These are phyloP conservation scores for Callitettix versicolor DNA, from an alignment of 1,140 invertebrate genomes.

Conservation along the genomic window DNA sequence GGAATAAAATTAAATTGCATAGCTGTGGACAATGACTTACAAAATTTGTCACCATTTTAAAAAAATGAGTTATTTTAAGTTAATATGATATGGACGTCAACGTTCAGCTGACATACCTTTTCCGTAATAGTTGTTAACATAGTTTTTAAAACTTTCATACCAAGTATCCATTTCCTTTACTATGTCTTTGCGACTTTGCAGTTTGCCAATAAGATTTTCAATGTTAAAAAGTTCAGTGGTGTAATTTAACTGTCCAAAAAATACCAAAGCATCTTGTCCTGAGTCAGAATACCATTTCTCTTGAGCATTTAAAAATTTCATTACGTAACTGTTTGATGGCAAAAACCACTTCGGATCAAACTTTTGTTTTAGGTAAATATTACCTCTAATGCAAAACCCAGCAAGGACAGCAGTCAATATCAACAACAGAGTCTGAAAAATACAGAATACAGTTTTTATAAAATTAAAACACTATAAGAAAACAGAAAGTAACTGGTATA, in stretches of 20 bases:
- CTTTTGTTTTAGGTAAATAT: conserved; percentile 53
- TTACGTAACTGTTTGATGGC: conserved; percentile 55
- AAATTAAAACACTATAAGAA: too few relatives aligned
- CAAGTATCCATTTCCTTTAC: conserved; percentile 47
- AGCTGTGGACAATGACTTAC: too few relatives aligned
- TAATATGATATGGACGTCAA: too few relatives aligned
- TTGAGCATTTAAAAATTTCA: conserved; percentile 43
- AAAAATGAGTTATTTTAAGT: too few relatives aligned
- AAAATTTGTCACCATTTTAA: too few relatives aligned
- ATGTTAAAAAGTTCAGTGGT: conserved; percentile 49
- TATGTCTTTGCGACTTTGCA: conserved; percentile 39
- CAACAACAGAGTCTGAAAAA: conserved; percentile 40
- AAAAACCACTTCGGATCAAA: conserved; percentile 72
- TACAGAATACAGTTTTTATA: too few relatives aligned
- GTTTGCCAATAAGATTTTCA: conserved; percentile 38
- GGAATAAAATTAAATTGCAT: too few relatives aligned
- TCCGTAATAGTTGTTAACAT: conserved; percentile 38
- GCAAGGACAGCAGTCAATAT: conserved; percentile 44
- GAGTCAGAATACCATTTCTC: conserved; percentile 48
- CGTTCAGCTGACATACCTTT: too few relatives aligned
- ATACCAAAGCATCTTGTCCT: conserved; percentile 52
- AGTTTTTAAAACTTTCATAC: conserved; percentile 48
- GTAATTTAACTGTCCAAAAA: conserved; percentile 56
- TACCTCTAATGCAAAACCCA: conserved; percentile 46
- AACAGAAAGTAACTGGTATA: too few relatives aligned